Percentiles rank a stretch among this genome's conserved stretches.
These are phyloP conservation scores for Tenthredo scrophulariae DNA, from an alignment of 2,888 invertebrate species.

Conservation along the genomic window DNA sequence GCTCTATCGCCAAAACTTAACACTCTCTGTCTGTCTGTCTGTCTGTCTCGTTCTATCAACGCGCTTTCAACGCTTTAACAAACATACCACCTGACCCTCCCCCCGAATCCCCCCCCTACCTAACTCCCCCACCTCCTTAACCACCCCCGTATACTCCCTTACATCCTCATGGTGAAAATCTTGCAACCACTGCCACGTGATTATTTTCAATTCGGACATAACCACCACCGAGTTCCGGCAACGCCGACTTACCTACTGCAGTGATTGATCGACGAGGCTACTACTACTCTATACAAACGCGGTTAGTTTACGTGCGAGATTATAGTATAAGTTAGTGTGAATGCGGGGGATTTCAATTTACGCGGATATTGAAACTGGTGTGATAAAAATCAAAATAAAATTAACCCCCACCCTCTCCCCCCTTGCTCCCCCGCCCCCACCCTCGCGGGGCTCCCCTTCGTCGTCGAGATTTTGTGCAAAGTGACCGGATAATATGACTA, in stretches of 20 bases:
- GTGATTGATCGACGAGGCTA: constrained; percentile 1
- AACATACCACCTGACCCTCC: neutral
- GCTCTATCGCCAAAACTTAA: constrained; percentile 40
- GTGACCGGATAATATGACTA: constrained; percentile 4
- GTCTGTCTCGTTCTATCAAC: constrained; percentile 20
- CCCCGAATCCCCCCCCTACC: neutral
- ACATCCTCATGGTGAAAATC: constrained; percentile 22
- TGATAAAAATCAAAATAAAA: neutral
- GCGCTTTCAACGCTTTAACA: constrained; percentile 6
- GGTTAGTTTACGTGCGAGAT: neutral
- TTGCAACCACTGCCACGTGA: constrained; percentile 22
- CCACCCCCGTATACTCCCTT: neutral
- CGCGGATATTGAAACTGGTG: neutral
- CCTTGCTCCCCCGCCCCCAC: no score
- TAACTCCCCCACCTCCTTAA: neutral
- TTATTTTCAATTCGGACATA: constrained; percentile 31
- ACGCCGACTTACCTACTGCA: constrained; percentile 5
- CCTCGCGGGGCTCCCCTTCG: neutral
- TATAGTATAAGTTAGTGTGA: neutral
- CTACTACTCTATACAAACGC: neutral
- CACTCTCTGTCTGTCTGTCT: constrained; percentile 35
- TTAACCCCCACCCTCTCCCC: no score
- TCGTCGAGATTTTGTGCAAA: neutral
- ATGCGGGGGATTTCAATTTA: neutral
- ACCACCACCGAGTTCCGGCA: constrained; percentile 6